These are phyloP conservation scores for Dolichallabes microphthalmus DNA, from an alignment of 2,113 vertebrate genomes.

Conservation along the genomic window DNA sequence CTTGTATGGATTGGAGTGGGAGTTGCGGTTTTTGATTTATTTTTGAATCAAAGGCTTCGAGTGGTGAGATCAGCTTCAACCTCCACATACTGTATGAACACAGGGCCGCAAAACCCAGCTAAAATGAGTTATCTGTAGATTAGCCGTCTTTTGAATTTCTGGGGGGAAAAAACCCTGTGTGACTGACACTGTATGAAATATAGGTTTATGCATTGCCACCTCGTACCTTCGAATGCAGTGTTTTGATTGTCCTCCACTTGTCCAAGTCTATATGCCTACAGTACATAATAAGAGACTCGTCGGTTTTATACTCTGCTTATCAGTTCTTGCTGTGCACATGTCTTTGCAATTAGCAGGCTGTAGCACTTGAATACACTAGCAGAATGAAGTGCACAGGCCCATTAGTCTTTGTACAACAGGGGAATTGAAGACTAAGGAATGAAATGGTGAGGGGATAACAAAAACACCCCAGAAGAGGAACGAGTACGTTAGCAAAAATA, in stretches of 20 bases:
- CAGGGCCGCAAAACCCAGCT: conserved; percentile 59
- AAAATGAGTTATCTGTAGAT: conserved; percentile 66
- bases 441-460: neutral
- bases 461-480: neutral
- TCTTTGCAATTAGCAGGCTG: neutral
- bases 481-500: neutral
- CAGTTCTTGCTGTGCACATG: neutral
- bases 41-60: conserved; percentile 62
- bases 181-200: neutral
- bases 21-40: conserved; percentile 57
- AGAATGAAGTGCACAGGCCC: neutral
- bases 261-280: neutral
- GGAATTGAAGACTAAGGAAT: neutral
- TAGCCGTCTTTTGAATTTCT: conserved; percentile 35
- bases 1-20: conserved; percentile 47
- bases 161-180: neutral
- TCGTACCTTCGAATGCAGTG: neutral
- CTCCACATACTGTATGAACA: conserved; percentile 63
- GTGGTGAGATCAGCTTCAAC: conserved; percentile 61
- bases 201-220: neutral
- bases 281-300: neutral
- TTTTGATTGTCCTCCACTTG: neutral
- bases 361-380: neutral
- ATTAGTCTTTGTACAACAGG: neutral
- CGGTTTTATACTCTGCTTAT: neutral